A percentile compares a stretch with the other conserved stretches of the same genome.
Conservation (phyloP, 2,797 vertebrate species). For the Sebastes baramenuke region DNA sequence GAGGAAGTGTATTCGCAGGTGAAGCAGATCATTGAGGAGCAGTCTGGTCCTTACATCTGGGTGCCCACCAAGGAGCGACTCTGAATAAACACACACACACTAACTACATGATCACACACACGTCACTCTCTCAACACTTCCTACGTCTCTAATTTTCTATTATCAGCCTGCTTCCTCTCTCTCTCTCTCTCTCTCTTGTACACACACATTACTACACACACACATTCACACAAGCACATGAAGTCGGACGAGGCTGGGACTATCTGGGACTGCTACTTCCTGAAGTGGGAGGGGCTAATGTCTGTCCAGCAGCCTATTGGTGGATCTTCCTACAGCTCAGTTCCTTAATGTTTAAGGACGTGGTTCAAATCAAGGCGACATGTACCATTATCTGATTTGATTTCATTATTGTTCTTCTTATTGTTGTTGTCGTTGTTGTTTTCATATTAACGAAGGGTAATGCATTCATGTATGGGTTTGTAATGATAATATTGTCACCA, state of each 20-base stretch:
- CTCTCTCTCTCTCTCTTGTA: not conserved
- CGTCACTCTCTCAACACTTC: conserved; percentile 40
- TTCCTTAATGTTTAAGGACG: conserved; percentile 99
- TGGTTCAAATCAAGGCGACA: conserved; percentile 86
- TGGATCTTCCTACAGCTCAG: conserved; percentile 86
- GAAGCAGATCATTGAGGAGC: conserved; percentile 96
- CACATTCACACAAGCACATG: conserved; percentile 60
- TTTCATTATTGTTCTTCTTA: conserved; percentile 80
- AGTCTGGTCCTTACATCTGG: conserved; percentile 97
- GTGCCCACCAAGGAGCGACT: conserved; percentile 95
- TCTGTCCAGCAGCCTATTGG: conserved; percentile 87
- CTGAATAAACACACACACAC: conserved; percentile 78
- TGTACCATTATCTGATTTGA: conserved; percentile 87
- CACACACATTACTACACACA: conserved; percentile 13
- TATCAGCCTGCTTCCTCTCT: conserved; percentile 68
- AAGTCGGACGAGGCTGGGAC: conserved; percentile 65
- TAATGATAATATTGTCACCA: conserved; percentile 79
- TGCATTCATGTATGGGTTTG: conserved; percentile 87
- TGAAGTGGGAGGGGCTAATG: conserved; percentile 79
- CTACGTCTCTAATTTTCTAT: conserved; percentile 61
- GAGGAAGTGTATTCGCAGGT: conserved; percentile 97
- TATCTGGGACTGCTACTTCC: conserved; percentile 72
- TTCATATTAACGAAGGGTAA: conserved; percentile 88
- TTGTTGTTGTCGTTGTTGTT: conserved; percentile 77
- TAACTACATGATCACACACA: conserved; percentile 25